These are phyloP conservation scores for Athene cunicularia DNA, from an alignment of 2,113 vertebrate species.

Conservation along the genomic window DNA sequence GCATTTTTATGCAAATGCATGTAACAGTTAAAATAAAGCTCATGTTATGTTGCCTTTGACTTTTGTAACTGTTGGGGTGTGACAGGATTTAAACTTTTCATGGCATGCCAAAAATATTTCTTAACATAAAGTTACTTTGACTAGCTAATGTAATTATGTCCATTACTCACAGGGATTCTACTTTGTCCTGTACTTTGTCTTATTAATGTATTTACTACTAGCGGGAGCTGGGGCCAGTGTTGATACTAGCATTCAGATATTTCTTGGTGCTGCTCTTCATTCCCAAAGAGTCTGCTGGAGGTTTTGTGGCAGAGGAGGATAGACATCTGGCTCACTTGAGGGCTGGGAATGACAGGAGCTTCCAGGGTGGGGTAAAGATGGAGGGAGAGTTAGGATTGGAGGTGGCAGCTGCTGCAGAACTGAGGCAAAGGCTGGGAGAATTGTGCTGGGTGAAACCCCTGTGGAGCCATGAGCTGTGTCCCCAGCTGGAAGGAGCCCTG, in stretches of 20 bases:
- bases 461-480: neutral
- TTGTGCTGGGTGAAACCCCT: neutral
- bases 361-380: neutral
- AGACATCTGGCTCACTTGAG: neutral
- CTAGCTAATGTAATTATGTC: conserved; percentile 74
- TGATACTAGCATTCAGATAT: neutral
- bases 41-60: conserved; percentile 39
- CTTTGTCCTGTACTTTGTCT: conserved; percentile 54
- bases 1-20: conserved; percentile 68
- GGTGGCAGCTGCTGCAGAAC: neutral
- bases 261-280: neutral
- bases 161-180: conserved; percentile 66
- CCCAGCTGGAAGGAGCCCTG: neutral
- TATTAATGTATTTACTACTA: conserved; percentile 12
- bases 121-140: conserved; percentile 66
- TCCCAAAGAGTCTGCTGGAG: neutral
- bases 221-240: neutral
- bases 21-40: conserved; percentile 62
- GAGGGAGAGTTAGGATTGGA: neutral
- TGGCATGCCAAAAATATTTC: conserved; percentile 64
- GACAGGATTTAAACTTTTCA: conserved; percentile 67
- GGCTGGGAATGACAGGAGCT: neutral
- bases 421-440: neutral
- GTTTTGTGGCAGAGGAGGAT: neutral
- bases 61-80: conserved; percentile 68